Evolutionary conservation across 2,113 vertebrate genomes (phyloP).

Genomic region (Phaethon lepturus): DNA sequence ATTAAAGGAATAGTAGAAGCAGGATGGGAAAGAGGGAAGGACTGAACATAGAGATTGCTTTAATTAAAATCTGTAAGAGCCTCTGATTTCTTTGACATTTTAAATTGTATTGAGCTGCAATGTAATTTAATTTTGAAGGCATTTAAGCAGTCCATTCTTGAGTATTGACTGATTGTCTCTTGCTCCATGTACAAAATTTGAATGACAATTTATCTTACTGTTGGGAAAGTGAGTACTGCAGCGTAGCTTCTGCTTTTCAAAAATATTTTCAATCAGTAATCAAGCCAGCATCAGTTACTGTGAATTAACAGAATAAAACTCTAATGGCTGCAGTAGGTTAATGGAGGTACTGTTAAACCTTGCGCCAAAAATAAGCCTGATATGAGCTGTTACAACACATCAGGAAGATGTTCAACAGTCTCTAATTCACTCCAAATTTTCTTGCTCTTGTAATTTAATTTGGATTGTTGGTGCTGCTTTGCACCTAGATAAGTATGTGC

Average conservation of each 20-base stretch:
- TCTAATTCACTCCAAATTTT: not conserved
- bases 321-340: not conserved
- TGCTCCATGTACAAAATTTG: not conserved
- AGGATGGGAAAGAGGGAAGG: not conserved
- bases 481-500: not conserved
- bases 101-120: slow-evolving; percentile 1
- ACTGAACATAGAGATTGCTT: not conserved
- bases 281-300: not conserved
- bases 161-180: slow-evolving; percentile 46
- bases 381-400: not conserved
- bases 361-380: not conserved
- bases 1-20: not conserved
- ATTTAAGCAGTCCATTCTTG: not conserved
- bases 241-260: not conserved
- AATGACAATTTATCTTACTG: slow-evolving; percentile 15
- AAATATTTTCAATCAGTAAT: not conserved
- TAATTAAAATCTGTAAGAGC: slow-evolving; percentile 54
- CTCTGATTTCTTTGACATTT: slow-evolving; percentile 30
- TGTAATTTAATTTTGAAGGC: slow-evolving; percentile 48
- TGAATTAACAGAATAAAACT: not conserved
- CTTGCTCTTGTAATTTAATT: not conserved
- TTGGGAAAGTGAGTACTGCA: not conserved
- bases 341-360: not conserved
- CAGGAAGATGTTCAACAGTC: not conserved
- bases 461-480: not conserved